Base-by-base conservation (phyloP, 2,888 invertebrate species). In the Steinernema scapterisci region DNA sequence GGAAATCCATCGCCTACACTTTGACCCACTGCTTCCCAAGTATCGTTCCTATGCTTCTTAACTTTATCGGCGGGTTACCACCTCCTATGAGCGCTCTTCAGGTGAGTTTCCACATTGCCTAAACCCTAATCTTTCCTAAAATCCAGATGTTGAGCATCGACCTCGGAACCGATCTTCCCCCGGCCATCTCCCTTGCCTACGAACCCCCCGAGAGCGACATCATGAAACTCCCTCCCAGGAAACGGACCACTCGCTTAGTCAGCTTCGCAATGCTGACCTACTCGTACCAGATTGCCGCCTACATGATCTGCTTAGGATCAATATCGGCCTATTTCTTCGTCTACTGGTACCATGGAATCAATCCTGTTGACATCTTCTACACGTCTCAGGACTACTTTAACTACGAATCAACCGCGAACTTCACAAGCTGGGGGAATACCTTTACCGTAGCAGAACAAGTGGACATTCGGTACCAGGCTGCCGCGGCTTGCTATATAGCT, bases 1-100 rank as follows among this genome's bases (percentile, higher is more conserved):
- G 76, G 46, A 80, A 81, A 52, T 77, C 82, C 0, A 76, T 82
- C 70, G 82, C 79, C 19, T 82, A 80, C 75, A 78, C 81, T 3
- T 27, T 63, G 7, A 38, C 56, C 19, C 56, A 48, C n/a, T 63
- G 45, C n/a, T 72, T 38, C 23, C 52, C 44, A 19, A 21, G 38
- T 5, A 56, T 43, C 38, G 25, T 21, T 51, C 76, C 80, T 11
- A 77, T 80, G 43, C 73, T 80, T 7, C 75, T 80, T 38, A 80
- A 80, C 72, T 80, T 80, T 46, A 71, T 75, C 19, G 73, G 81
- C 46, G 80, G 80, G 25, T 71, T 80, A 54, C 80, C 80, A 0
- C 54, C 73, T 16, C 80, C 78, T 11, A 76, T 80, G 56, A 80
- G 77, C 31, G 74, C 80, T n/a, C 72, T 80, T n/a, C 80, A 80